Evolutionary conservation across 2,888 invertebrate species (phyloP).

Genomic region (Pyrocoelia pectoralis): DNA sequence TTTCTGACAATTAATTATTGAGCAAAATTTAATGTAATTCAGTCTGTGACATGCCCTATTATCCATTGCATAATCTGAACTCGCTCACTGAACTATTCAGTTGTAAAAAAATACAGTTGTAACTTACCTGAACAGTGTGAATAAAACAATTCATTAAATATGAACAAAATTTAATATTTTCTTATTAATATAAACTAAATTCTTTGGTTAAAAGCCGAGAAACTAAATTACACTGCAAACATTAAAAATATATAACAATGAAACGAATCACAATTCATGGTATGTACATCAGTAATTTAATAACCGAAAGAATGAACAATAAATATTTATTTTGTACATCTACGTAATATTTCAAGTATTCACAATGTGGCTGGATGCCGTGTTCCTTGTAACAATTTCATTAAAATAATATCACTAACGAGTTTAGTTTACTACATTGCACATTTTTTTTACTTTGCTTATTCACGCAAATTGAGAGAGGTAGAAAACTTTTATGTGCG

Average conservation of each 20-base stretch:
- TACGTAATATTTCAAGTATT: slow-evolving; percentile 14
- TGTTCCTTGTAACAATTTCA: slow-evolving; percentile 24
- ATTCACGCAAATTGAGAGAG: neutral
- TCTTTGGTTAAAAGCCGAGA: slow-evolving; percentile 21
- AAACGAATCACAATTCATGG: neutral
- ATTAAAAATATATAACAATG: slow-evolving; percentile 5
- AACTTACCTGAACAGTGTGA: no score
- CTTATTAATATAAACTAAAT: neutral
- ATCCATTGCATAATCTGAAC: no score
- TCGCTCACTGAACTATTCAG: no score
- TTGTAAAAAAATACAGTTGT: no score
- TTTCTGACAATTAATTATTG: no score
- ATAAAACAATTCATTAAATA: neutral
- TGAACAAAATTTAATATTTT: neutral
- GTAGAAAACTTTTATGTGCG: slow-evolving; percentile 6
- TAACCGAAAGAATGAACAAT: slow-evolving; percentile 1
- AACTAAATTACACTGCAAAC: slow-evolving; percentile 7
- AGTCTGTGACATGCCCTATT: no score
- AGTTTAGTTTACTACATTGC: slow-evolving; percentile 28
- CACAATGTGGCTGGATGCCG: slow-evolving; percentile 19
- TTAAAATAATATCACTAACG: slow-evolving; percentile 31
- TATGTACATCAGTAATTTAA: neutral
- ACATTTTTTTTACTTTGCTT: slow-evolving; percentile 8
- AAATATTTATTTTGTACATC: slow-evolving; percentile 16
- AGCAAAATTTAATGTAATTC: no score